phyloP scores from a whole-genome alignment of 1,140 invertebrate species.

The Centruroides sculpturatus region DNA sequence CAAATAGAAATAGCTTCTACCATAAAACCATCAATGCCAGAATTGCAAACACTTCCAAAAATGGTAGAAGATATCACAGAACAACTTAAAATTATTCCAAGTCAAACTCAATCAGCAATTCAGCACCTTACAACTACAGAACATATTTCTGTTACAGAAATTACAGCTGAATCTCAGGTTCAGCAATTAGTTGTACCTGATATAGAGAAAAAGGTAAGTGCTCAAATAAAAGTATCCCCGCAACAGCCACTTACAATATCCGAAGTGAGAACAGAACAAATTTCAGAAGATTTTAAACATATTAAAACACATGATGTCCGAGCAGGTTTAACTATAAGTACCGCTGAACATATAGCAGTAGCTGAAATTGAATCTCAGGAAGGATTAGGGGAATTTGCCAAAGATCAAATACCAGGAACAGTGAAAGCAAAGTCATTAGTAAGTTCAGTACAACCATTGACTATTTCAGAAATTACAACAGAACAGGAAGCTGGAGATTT shows the following conservation, averaged over 20 bases:
- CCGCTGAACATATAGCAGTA: constrained; percentile 11
- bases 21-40: not conserved
- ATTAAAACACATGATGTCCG: constrained; percentile 6
- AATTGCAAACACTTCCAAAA: not conserved
- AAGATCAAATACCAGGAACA: constrained; percentile 7
- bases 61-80: not conserved
- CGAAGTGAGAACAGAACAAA: constrained; percentile 10
- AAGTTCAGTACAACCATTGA: constrained; percentile 11
- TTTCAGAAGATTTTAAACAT: constrained; percentile 8
- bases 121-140: not conserved
- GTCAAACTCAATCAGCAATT: too few relatives aligned
- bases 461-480: constrained; percentile 1
- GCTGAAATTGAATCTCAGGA: constrained; percentile 9
- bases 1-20: not conserved
- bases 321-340: constrained; percentile 4
- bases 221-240: constrained; percentile 8
- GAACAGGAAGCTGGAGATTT: constrained; percentile 1
- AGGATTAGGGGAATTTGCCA: constrained; percentile 9
- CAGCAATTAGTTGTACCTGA: not conserved
- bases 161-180: not conserved
- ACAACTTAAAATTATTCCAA: not conserved
- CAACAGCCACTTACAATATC: constrained; percentile 12
- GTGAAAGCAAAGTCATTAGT: constrained; percentile 9
- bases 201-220: constrained; percentile 1
- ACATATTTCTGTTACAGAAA: not conserved